A percentile compares a stretch with the other conserved stretches of the same genome.
These are phyloP conservation scores for Pygoscelis adeliae DNA, from an alignment of 2,113 vertebrate species.

Conservation along the genomic window DNA sequence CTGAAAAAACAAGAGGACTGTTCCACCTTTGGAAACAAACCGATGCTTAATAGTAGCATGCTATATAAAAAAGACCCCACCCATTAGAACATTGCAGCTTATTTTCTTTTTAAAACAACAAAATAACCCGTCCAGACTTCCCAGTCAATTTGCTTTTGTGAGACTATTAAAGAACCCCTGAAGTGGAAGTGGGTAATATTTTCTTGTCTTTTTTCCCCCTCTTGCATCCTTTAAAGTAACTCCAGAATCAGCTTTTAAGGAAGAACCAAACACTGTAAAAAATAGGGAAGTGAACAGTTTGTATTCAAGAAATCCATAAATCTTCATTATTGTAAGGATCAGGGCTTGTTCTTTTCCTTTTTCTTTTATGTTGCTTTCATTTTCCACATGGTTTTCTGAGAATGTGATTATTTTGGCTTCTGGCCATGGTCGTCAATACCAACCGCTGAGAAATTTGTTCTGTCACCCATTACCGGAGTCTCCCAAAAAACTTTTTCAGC, in stretches of 20 bases:
- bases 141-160: neutral
- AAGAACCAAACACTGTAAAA: neutral
- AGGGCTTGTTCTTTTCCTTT: neutral
- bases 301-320: neutral
- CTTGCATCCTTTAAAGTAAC: neutral
- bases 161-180: neutral
- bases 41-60: neutral
- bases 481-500: neutral
- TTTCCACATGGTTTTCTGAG: neutral
- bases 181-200: neutral
- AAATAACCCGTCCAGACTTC: neutral
- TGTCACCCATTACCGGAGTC: neutral
- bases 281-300: neutral
- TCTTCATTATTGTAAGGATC: neutral
- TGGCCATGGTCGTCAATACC: neutral
- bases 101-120: neutral
- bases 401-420: neutral
- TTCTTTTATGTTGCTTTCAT: neutral
- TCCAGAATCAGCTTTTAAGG: neutral
- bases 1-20: neutral
- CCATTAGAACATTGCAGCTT: neutral
- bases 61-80: neutral
- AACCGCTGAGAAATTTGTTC: neutral
- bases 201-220: neutral
- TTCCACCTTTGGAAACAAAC: neutral